phyloP scores from a whole-genome alignment of 2,797 vertebrate genomes.

The Bradypodion pumilum region DNA sequence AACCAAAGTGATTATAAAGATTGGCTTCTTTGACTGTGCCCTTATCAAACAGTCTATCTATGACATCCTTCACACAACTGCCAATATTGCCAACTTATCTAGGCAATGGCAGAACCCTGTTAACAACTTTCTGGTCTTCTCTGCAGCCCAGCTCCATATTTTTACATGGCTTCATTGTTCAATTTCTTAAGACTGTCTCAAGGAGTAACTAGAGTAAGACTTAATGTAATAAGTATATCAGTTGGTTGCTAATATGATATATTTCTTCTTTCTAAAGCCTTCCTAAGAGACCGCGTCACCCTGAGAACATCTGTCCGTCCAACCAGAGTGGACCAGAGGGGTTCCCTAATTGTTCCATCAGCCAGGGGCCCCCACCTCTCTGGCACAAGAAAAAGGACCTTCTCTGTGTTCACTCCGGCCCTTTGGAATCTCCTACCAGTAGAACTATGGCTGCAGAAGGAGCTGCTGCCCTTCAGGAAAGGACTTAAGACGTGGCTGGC shows the following conservation, averaged over 20 bases:
- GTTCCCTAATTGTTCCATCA: too few species aligned
- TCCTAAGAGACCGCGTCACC: too few species aligned
- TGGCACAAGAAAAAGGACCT: too few species aligned
- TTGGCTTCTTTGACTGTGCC: not conserved
- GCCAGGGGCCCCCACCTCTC: too few species aligned
- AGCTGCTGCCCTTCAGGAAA: too few species aligned
- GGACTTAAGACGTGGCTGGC: too few species aligned
- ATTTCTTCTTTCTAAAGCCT: not conserved
- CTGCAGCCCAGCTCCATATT: slow-evolving; percentile 4
- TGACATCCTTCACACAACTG: slow-evolving; percentile 47
- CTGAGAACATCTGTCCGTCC: too few species aligned
- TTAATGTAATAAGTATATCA: not conserved
- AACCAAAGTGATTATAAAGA: not conserved
- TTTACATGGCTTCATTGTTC: not conserved
- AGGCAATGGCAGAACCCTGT: slow-evolving; percentile 20
- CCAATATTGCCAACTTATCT: slow-evolving; percentile 18
- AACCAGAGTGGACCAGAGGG: too few species aligned
- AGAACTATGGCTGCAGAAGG: too few species aligned
- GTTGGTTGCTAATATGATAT: not conserved
- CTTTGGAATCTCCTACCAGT: too few species aligned
- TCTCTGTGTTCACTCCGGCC: too few species aligned
- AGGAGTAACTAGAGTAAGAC: not conserved
- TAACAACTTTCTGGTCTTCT: slow-evolving; percentile 34
- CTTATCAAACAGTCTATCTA: slow-evolving; percentile 17
- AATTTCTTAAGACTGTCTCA: slow-evolving; percentile 27